Evolutionary conservation across 2,888 invertebrate genomes (phyloP), one percentile per base, ranked within the genome.

Genomic region (Andrena praecox): DNA sequence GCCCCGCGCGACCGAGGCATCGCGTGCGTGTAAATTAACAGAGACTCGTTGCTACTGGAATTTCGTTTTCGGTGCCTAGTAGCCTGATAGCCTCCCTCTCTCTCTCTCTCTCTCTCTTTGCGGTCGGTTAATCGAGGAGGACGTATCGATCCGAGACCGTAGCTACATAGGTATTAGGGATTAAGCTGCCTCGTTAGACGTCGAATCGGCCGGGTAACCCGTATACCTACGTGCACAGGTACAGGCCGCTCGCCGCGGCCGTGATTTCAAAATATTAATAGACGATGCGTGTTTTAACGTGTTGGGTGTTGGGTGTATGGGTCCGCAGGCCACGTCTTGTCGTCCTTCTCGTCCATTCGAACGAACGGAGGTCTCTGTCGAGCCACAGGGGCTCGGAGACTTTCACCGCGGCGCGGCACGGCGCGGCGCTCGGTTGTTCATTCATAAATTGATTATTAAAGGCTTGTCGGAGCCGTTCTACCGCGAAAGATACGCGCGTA

Each of bases 361-460:
- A 75, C 48, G 48, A 10, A 10, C 66, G 27, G 42, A 4, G 27
- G 24, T 74, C 77, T 67, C 77, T 52, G 31, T 81, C 64, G 31
- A 20, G 24, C 63, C 10, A 33, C 77, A 50, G 27, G 42, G 16
- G 29, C 71, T 70, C 78, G 79, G 77, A 87, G 90, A 92, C 91
- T 92, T 92, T 91, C 92, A 91, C 92, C 91, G 85, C 82, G 87
- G 42, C 42, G 10, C 35, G 35, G 27, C 27, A 2, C 27, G 27
- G 35, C 35, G 42, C 42, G 42, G 87, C 86, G 87, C 85, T 87
- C 86, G 87, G 86, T 83, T 89, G 89, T 91, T 91, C 92, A 92
- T 92, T 92, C 91, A 92, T 92, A 91, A 92, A 92, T 91, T 91
- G 90, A 90, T 91, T 91, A 91, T 91, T 89, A 89, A 87, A 89